Evolutionary conservation across 2,797 vertebrate genomes (phyloP).

Genomic region (Poeciliopsis turneri): DNA sequence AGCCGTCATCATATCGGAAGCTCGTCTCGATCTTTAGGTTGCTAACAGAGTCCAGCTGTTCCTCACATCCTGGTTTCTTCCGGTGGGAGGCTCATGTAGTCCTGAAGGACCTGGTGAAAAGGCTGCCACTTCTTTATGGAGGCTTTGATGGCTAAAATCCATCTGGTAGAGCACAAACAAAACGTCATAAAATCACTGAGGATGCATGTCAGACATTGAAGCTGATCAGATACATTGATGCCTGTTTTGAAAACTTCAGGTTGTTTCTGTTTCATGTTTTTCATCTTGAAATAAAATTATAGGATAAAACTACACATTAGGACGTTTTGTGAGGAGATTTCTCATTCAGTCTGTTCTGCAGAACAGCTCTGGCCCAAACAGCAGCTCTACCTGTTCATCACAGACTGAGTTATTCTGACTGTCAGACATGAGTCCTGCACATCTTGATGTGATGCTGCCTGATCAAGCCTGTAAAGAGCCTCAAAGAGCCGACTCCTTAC

Average conservation of each 20-base stretch:
- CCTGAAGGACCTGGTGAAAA: constrained; percentile 87
- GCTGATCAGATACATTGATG: neutral
- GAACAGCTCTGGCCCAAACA: neutral
- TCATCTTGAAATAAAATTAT: neutral
- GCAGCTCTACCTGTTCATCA: neutral
- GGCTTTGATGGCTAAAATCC: constrained; percentile 86
- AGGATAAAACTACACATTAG: neutral
- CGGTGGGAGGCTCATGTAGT: constrained; percentile 84
- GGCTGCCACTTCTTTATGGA: constrained; percentile 92
- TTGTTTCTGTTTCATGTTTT: neutral
- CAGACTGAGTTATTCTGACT: neutral
- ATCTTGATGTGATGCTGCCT: neutral
- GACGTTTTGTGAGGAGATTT: neutral
- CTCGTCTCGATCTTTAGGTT: neutral
- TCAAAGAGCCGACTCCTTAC: constrained; percentile 69
- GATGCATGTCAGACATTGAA: neutral
- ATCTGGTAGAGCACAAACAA: constrained; percentile 74
- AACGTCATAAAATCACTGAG: neutral
- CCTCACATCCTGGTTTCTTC: constrained; percentile 90
- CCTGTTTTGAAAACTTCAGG: neutral
- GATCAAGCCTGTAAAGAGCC: neutral
- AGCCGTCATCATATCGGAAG: neutral
- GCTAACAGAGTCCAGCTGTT: neutral
- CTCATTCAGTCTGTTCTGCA: neutral
- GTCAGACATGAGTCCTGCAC: neutral